Conservation (phyloP, 2,797 vertebrate species). For the Cryptoprocta ferox region DNA sequence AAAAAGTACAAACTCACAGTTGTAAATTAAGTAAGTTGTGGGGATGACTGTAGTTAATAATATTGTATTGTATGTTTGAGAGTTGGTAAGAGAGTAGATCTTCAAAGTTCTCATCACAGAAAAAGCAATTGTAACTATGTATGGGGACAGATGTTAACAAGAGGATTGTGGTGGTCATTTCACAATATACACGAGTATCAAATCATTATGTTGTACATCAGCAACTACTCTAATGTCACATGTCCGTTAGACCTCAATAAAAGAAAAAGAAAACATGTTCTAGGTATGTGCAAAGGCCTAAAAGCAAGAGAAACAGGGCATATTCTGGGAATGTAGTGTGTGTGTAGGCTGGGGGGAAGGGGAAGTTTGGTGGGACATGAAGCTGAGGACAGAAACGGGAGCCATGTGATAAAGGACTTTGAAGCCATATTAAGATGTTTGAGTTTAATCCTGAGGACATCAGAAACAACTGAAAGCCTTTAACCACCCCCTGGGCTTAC, state of each 20-base stretch:
- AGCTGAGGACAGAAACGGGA: neutral
- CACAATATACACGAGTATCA: neutral
- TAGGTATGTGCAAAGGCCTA: neutral
- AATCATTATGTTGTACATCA: neutral
- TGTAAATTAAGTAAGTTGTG: neutral
- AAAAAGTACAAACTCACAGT: neutral
- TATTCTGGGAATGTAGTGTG: too few species aligned
- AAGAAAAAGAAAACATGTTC: neutral
- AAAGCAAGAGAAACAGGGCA: neutral
- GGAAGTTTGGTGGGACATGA: neutral
- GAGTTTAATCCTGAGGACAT: neutral
- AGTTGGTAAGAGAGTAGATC: neutral
- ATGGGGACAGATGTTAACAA: neutral
- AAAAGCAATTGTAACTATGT: neutral
- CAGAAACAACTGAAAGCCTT: neutral
- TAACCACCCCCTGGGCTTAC: neutral
- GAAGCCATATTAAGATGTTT: neutral
- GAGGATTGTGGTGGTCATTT: neutral
- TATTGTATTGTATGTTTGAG: neutral
- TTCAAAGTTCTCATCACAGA: neutral
- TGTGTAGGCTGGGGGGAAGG: neutral
- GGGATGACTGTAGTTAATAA: neutral
- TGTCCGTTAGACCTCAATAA: neutral
- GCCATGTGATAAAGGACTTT: neutral
- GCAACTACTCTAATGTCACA: neutral